Base-by-base conservation (phyloP, 2,797 vertebrate genomes). In the Percopsis omiscomaycus region DNA sequence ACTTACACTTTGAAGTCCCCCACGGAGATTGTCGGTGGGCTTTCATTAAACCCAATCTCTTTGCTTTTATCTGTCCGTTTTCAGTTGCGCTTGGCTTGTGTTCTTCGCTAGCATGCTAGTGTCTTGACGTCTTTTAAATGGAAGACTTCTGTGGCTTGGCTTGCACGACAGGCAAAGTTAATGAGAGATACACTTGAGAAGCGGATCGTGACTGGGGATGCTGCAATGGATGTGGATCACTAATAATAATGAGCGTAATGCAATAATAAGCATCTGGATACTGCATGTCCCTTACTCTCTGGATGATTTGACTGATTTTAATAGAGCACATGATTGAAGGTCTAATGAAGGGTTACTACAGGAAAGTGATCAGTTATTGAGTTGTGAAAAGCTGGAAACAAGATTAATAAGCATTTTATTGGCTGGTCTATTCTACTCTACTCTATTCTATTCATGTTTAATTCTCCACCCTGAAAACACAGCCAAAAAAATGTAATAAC, bases 1-100 rank as follows among this genome's bases (percentile, higher is more conserved):
- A 54, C 65, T 73, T 57, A 55, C 64, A 66, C 88, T 89, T 90
- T 89, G 78, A 88, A 82, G 81, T 77, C 53, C 54, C 57, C 77
- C 60, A 56, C 58, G 57, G 16, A 37, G 42, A 54, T 37, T 30
- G 14, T 88, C 82, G 86, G 85, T 68, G 64, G 75, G 15, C 73
- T 69, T 62, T 83, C 79, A 83, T 82, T 81, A 85, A 69, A 55
- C 16, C 37, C 37, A 29, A 55, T 42, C 61, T 46, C 54, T 60
- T 71, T 70, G 59, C 61, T 74, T 83, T 78, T 44, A 80, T 75
- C 60, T 71, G 46, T 44, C 48, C 8, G 16, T 15, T 30, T 59
- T 79, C 55, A 78, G 66, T 63, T 58, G 73, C 67, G 66, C 63
- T 79, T 61, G 63, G 59, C 48, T n/a, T 71, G 61, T 60, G 52